Percentiles rank a stretch among this genome's conserved stretches.
phyloP scores from a whole-genome alignment of 2,113 vertebrate genomes.

The Trematocara variabile region DNA sequence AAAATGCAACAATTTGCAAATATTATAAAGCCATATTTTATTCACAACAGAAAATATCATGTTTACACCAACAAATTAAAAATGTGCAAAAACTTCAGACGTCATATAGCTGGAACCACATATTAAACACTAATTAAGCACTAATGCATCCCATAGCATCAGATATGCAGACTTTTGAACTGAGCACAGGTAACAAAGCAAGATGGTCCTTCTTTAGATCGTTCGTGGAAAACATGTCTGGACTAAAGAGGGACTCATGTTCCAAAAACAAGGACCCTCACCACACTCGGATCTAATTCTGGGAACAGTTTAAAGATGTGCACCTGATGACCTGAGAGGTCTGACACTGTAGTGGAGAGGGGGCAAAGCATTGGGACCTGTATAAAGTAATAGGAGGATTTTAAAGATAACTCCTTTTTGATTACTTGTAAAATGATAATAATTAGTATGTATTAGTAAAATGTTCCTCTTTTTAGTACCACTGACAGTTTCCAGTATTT shows the following conservation, averaged over 20 bases:
- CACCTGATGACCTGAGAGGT: neutral
- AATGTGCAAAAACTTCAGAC: neutral
- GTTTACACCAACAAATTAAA: neutral
- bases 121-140: neutral
- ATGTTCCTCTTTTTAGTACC: neutral
- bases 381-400: neutral
- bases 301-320: neutral
- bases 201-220: fast-evolving
- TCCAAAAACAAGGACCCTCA: neutral
- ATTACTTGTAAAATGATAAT: neutral
- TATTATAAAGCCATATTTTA: neutral
- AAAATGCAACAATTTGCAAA: neutral
- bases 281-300: neutral
- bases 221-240: neutral
- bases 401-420: neutral
- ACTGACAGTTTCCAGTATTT: neutral
- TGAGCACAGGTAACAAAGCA: neutral
- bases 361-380: neutral
- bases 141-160: fast-evolving
- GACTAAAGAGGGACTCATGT: neutral
- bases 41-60: neutral
- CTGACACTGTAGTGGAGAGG: neutral
- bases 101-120: neutral
- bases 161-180: neutral
- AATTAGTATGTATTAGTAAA: neutral